Evolutionary conservation across 2,113 vertebrate species (phyloP).

Genomic region (Anoura caudifer): DNA sequence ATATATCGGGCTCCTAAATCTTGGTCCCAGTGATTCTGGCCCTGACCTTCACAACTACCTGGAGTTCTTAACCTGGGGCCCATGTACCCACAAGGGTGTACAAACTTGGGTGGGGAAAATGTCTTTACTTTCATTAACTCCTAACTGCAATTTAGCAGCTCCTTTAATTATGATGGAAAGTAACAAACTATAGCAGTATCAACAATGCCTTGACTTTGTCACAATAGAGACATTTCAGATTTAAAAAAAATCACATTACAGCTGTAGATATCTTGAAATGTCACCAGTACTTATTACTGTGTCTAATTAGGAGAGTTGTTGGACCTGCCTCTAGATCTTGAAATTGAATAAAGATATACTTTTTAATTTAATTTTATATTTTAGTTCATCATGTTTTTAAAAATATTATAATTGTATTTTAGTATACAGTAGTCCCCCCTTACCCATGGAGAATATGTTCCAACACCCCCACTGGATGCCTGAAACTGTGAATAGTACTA

Average conservation of each 20-base stretch:
- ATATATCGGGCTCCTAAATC: fast-evolving
- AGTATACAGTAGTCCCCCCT: not conserved
- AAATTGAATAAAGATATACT: not conserved
- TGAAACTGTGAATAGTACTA: not conserved
- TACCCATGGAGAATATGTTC: not conserved
- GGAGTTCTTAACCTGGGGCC: no score
- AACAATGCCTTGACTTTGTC: not conserved
- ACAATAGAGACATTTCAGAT: not conserved
- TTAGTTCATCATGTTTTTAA: not conserved
- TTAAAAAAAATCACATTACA: not conserved
- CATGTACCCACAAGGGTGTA: fast-evolving
- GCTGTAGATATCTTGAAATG: not conserved
- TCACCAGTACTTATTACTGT: not conserved
- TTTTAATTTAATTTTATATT: not conserved
- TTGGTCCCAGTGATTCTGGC: not conserved
- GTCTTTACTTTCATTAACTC: not conserved
- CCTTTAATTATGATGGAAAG: not conserved
- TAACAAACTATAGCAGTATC: not conserved
- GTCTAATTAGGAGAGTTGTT: no score
- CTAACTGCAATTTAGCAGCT: not conserved
- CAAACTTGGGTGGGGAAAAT: not conserved
- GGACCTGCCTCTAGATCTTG: not conserved
- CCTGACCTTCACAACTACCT: not conserved
- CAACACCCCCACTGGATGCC: not conserved
- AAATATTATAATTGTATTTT: not conserved